These are phyloP conservation scores for Lysiphlebus fabarum DNA, from an alignment of 1,140 invertebrate species.

Conservation along the genomic window DNA sequence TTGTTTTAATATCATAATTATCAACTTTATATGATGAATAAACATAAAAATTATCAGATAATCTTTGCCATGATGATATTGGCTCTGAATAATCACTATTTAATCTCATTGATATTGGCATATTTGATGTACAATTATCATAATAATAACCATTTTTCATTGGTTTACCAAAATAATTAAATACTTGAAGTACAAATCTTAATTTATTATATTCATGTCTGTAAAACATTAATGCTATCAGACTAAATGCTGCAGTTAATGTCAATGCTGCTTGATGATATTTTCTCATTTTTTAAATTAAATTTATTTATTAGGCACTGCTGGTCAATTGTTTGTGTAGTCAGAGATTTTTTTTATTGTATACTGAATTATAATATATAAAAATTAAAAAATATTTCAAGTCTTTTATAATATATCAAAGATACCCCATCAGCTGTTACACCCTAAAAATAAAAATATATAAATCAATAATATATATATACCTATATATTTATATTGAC, in stretches of 20 bases:
- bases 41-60: conserved; percentile 54
- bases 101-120: conserved; percentile 19
- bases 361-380: no score
- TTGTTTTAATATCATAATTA: conserved; percentile 39
- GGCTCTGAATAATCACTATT: conserved; percentile 47
- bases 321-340: no score
- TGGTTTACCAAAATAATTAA: conserved; percentile 73
- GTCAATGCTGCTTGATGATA: conserved; percentile 70
- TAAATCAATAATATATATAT: no score
- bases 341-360: no score
- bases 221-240: conserved; percentile 70
- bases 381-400: no score
- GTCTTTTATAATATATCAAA: no score
- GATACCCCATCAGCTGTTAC: no score
- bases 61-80: conserved; percentile 56
- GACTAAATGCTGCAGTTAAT: conserved; percentile 63
- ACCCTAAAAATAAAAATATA: no score
- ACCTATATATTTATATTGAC: no score
- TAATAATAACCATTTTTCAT: conserved; percentile 29
- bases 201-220: conserved; percentile 74
- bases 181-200: conserved; percentile 70
- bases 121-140: conserved; percentile 29
- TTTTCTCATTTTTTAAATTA: conserved; percentile 62
- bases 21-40: conserved; percentile 55
- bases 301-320: background rate